These are phyloP conservation scores for Brenthis hecate DNA, from an alignment of 2,888 invertebrate species.

Conservation along the genomic window DNA sequence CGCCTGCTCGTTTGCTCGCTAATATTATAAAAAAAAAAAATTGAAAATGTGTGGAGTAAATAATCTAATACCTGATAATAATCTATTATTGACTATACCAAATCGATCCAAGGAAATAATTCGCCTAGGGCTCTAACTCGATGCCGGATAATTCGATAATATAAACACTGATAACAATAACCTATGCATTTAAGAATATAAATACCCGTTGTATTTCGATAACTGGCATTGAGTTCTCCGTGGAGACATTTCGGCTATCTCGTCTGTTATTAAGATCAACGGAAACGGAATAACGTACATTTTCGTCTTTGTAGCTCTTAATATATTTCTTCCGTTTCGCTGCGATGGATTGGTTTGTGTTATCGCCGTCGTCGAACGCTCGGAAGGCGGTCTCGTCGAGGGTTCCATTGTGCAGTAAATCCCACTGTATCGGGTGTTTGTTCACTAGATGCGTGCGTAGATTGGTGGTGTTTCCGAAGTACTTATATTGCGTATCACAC, in stretches of 20 bases:
- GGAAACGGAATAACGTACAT: conserved; percentile 73
- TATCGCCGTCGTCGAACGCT: conserved; percentile 22
- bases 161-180: conserved; percentile 39
- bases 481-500: conserved; percentile 74
- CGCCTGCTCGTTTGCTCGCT: too few species aligned
- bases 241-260: conserved; percentile 46
- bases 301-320: conserved; percentile 58
- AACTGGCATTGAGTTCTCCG: conserved; percentile 57
- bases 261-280: conserved; percentile 55
- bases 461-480: conserved; percentile 76
- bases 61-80: neutral
- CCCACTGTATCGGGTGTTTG: conserved; percentile 78
- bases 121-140: conserved; percentile 4
- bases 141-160: conserved; percentile 11
- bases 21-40: too few species aligned
- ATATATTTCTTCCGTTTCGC: conserved; percentile 57
- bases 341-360: conserved; percentile 46
- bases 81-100: conserved; percentile 9
- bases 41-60: conserved; percentile 3
- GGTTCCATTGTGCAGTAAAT: conserved; percentile 64
- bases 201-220: conserved; percentile 72
- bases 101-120: conserved; percentile 14
- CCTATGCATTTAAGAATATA: conserved; percentile 52
- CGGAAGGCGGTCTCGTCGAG: conserved; percentile 53
- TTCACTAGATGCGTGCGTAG: conserved; percentile 68